phyloP scores from a whole-genome alignment of 2,888 invertebrate species.

The Carpatolechia fugitivella region DNA sequence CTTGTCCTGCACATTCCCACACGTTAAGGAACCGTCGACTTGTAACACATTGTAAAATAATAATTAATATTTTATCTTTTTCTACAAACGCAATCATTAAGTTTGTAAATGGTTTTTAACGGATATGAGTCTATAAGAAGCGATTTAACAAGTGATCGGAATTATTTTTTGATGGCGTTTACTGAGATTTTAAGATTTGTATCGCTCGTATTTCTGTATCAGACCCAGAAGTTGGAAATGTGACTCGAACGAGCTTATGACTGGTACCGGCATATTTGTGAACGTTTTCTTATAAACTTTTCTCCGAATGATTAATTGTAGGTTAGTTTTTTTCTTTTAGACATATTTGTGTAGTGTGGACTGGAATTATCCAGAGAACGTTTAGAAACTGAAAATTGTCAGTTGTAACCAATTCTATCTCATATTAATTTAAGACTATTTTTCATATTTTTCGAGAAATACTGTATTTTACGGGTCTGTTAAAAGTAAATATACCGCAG shows the following conservation, averaged over 20 bases:
- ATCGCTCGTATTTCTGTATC: background rate
- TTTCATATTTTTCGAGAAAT: background rate
- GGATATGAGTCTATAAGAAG: conserved; percentile 52
- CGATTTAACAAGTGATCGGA: conserved; percentile 24
- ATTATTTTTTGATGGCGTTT: conserved; percentile 20
- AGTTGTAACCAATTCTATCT: conserved; percentile 37
- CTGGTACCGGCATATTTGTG: background rate
- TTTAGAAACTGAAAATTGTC: conserved; percentile 39
- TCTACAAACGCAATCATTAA: conserved; percentile 70
- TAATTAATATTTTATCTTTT: conserved; percentile 50
- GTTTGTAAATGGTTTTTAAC: conserved; percentile 66
- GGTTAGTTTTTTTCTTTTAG: conserved; percentile 51
- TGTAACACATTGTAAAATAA: conserved; percentile 64
- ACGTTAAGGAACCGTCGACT: conserved; percentile 33
- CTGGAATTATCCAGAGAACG: conserved; percentile 36
- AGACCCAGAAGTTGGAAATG: background rate
- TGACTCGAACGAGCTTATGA: background rate
- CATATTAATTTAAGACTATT: conserved; percentile 16
- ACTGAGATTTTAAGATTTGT: background rate
- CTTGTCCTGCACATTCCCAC: conserved; percentile 17
- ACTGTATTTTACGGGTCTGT: conserved; percentile 8
- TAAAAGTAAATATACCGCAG: conserved; percentile 1
- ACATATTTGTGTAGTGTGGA: conserved; percentile 54
- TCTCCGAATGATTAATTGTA: conserved; percentile 47
- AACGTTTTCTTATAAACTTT: conserved; percentile 46